These are phyloP conservation scores for Rhinogobio ventralis DNA, from an alignment of 2,797 vertebrate species.

Conservation along the genomic window DNA sequence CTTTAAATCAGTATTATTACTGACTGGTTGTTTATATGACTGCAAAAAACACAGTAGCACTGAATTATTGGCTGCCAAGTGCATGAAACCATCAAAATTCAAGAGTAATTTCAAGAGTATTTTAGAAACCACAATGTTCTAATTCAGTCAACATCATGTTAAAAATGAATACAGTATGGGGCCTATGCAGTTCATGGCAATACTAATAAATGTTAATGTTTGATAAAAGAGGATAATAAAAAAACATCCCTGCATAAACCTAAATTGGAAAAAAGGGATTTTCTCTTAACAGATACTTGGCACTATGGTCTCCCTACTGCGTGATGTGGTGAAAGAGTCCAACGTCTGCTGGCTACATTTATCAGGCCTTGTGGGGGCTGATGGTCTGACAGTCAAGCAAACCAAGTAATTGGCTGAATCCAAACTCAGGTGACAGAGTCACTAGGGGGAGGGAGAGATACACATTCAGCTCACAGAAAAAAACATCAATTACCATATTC, in stretches of 20 bases:
- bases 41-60: not conserved
- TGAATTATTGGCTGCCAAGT: not conserved
- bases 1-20: not conserved
- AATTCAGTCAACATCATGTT: not conserved
- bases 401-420: slow-evolving; percentile 39
- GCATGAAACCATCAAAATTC: not conserved
- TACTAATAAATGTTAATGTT: not conserved
- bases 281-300: not conserved
- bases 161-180: not conserved
- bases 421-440: slow-evolving; percentile 56
- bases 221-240: not conserved
- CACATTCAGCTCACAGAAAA: slow-evolving; percentile 2
- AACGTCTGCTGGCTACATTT: slow-evolving; percentile 3
- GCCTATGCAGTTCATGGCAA: not conserved
- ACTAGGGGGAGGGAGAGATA: slow-evolving; percentile 13
- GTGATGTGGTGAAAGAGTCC: not conserved
- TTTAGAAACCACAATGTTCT: not conserved
- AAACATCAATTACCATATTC: slow-evolving; percentile 22
- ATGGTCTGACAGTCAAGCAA: slow-evolving; percentile 22
- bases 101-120: not conserved
- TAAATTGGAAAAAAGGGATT: not conserved
- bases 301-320: not conserved
- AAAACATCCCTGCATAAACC: not conserved
- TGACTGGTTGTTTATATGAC: not conserved
- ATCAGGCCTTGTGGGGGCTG: not conserved